phyloP scores from a whole-genome alignment of 2,797 vertebrate species.

The Rhodeus uyekii region DNA sequence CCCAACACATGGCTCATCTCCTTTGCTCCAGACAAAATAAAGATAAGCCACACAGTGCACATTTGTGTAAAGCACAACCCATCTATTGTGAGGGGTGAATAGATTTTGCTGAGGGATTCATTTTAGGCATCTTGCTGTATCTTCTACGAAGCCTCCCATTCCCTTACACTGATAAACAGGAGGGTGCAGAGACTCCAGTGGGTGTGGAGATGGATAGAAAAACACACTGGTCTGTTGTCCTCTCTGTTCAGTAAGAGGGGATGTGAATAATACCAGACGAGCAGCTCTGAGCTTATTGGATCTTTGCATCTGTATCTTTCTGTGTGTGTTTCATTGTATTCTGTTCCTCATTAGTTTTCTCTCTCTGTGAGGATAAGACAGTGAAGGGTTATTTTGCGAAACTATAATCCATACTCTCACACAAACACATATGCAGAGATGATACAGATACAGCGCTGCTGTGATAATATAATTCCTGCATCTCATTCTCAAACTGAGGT shows the following conservation, averaged over 20 bases:
- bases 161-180: constrained; percentile 48
- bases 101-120: constrained; percentile 23
- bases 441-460: constrained; percentile 10
- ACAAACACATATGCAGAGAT: constrained; percentile 23
- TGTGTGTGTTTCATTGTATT: constrained; percentile 34
- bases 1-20: constrained; percentile 25
- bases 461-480: constrained; percentile 13
- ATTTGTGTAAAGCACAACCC: constrained; percentile 36
- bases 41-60: constrained; percentile 16
- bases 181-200: constrained; percentile 37
- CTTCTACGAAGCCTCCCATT: constrained; percentile 21
- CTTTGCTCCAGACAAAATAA: constrained; percentile 30
- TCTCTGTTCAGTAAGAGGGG: constrained; percentile 61
- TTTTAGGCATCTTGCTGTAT: constrained; percentile 4
- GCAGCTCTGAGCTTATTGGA: constrained; percentile 52
- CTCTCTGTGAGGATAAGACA: constrained; percentile 33
- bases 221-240: constrained; percentile 70
- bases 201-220: constrained; percentile 5
- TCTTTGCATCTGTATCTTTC: constrained; percentile 45
- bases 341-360: constrained; percentile 44
- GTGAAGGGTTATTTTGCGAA: constrained; percentile 33
- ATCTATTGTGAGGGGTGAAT: constrained; percentile 20
- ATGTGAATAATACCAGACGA: constrained; percentile 66
- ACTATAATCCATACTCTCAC: constrained; percentile 23
- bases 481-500: constrained; percentile 13